A percentile compares a stretch with the other conserved stretches of the same genome.
Conservation (phyloP, 2,888 invertebrate species). For the Cantharis nigra region DNA sequence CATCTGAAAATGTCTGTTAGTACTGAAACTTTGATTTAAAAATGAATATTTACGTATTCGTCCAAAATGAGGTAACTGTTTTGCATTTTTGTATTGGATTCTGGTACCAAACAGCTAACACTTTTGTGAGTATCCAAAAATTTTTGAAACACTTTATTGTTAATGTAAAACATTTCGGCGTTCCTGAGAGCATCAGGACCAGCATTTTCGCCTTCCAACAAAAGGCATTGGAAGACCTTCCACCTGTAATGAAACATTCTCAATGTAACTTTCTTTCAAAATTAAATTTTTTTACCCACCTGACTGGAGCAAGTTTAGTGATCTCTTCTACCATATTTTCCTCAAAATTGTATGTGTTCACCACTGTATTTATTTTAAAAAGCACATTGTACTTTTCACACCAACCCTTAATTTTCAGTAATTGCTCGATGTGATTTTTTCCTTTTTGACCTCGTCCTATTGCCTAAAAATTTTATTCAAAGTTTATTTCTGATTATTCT, state of each 20-base stretch:
- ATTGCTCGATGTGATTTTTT: conserved; percentile 53
- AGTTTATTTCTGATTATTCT: background rate
- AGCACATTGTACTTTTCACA: conserved; percentile 55
- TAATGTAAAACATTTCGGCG: conserved; percentile 56
- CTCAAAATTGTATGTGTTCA: conserved; percentile 57
- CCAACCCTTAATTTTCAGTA: conserved; percentile 54
- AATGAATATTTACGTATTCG: conserved; percentile 53
- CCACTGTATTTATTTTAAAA: conserved; percentile 61
- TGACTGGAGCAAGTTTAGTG: conserved; percentile 50
- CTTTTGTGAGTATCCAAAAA: conserved; percentile 55
- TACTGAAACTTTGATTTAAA: background rate
- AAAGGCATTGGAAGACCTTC: conserved; percentile 59
- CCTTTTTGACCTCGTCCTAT: conserved; percentile 56
- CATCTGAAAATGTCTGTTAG: conserved; percentile 48
- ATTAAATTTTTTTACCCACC: conserved; percentile 40
- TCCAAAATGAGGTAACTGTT: conserved; percentile 60
- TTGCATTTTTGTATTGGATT: conserved; percentile 58
- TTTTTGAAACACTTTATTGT: conserved; percentile 52
- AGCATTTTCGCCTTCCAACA: conserved; percentile 59
- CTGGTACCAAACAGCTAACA: conserved; percentile 56
- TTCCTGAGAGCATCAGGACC: conserved; percentile 55
- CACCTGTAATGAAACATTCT: conserved; percentile 38
- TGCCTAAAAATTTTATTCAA: conserved; percentile 30
- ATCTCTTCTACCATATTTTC: conserved; percentile 58
- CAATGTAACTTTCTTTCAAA: too few relatives aligned